These are phyloP conservation scores for Antigone vipio DNA, from an alignment of 2,113 vertebrate genomes.

Conservation along the genomic window DNA sequence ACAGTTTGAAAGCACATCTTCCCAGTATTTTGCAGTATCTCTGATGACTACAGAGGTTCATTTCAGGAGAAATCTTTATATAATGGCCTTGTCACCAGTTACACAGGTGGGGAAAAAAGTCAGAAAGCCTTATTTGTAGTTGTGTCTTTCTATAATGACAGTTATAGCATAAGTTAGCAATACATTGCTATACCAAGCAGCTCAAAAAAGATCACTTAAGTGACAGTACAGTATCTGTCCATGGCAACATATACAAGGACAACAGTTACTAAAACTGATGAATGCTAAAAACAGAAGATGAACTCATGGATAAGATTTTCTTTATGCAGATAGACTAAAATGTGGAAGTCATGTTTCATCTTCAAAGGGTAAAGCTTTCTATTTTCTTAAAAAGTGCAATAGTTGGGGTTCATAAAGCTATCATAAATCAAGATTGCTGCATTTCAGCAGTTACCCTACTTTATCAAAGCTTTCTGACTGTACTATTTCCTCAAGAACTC, in stretches of 20 bases:
- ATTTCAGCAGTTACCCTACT: background rate
- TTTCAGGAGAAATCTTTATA: conserved; percentile 18
- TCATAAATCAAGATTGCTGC: background rate
- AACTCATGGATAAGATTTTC: background rate
- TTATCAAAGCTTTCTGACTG: background rate
- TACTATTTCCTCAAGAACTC: background rate
- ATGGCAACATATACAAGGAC: background rate
- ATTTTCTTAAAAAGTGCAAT: background rate
- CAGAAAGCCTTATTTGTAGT: background rate
- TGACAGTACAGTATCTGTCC: background rate
- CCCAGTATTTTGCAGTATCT: background rate
- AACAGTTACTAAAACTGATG: background rate
- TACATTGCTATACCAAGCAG: background rate
- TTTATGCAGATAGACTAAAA: background rate
- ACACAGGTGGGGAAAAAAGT: background rate
- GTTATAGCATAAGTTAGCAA: background rate
- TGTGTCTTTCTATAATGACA: background rate
- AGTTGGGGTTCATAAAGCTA: background rate
- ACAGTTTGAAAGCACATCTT: background rate
- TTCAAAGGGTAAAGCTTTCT: background rate
- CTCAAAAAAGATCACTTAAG: background rate
- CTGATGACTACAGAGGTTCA: background rate
- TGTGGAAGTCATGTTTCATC: background rate
- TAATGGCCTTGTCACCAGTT: background rate
- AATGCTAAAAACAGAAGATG: background rate